Base-by-base conservation (phyloP, 2,113 vertebrate genomes). In the Odobenus rosmarus region DNA sequence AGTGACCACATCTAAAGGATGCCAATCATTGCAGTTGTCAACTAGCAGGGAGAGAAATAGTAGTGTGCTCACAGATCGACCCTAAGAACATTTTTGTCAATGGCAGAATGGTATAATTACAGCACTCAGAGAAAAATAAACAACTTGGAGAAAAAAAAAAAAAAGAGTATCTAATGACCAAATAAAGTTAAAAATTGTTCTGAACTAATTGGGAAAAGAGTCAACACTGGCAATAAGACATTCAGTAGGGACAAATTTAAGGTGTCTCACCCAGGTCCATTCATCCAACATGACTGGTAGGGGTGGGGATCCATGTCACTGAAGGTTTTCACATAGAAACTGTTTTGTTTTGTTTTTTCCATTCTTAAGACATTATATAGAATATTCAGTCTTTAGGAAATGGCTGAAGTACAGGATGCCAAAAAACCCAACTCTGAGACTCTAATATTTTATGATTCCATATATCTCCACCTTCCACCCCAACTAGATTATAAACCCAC, bases 331-430 rank as follows among this genome's bases (percentile, higher is more conserved):
- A 92, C 24, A 77, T 39, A 82, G 33, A 88, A 88, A 59, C 5
- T 80, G 33, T 28, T 69, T 69, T 39, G 39, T 39, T 39, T 39
- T 39, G 39, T 39, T 36, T 79, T 86, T 79, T 86, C 72, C 28
- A 86, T 57, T 89, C 51, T 97, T 91, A 93, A 49, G 10, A 33
- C 79, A 39, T 7, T 55, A 91, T 26, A 87, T 8, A 98, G 87
- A 96, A 31, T 76, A 95, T 39, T 33, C 24, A 87, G 14, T 87
- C 82, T 81, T 33, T 28, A 95, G 51, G 7, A 97, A 1, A 91
- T 0, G 8, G 4, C 4, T 93, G 23, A 87, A 82, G 18, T 86
- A 76, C 0, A 36, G 28, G 21, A 88, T 87, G 18, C 64, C 39
- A 61, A 83, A 77, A 92, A 33, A 39, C 26, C 18, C 16, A 88